A percentile compares a stretch with the other conserved stretches of the same genome.
These are phyloP conservation scores for Eupithecia pulchellata DNA, from an alignment of 2,888 invertebrate genomes.

Conservation along the genomic window DNA sequence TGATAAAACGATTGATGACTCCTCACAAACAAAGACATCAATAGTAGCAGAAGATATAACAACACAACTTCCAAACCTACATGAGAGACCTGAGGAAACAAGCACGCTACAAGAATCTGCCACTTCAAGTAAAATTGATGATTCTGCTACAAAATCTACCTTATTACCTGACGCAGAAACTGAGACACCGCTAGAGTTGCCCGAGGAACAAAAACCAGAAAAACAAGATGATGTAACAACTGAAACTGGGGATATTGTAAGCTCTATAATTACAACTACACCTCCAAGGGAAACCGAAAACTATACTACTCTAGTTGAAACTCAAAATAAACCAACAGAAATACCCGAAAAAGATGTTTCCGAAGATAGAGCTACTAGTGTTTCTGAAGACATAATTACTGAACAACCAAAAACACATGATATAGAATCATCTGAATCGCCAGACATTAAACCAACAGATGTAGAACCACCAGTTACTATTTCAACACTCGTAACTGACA, in stretches of 20 bases:
- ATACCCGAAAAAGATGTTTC: conserved; percentile 15
- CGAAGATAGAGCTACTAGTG: conserved; percentile 21
- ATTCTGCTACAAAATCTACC: conserved; percentile 13
- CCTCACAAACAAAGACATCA: neutral
- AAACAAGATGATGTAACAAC: conserved; percentile 23
- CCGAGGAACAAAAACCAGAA: conserved; percentile 13
- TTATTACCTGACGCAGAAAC: conserved; percentile 32
- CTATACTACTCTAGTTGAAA: conserved; percentile 9
- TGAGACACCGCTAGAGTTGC: conserved; percentile 14
- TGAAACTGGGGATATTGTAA: conserved; percentile 14
- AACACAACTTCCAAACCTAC: conserved; percentile 1
- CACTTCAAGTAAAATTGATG: conserved; percentile 13
- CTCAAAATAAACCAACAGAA: conserved; percentile 16
- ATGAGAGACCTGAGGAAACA: conserved; percentile 15
- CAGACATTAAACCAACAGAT: conserved; percentile 4
- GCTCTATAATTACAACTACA: conserved; percentile 10
- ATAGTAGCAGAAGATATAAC: conserved; percentile 2
- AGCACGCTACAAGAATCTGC: conserved; percentile 6
- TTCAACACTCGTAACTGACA: conserved; percentile 6
- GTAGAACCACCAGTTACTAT: conserved; percentile 11
- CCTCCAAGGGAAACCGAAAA: neutral
- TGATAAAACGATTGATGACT: conserved; percentile 10
- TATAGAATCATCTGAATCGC: conserved; percentile 12
- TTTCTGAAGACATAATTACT: conserved; percentile 23
- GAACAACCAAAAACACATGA: conserved; percentile 21